Evolutionary conservation across 37 sponge, comb jelly and placozoan species (phyloP).

Genomic region (Axinella damicornis): DNA sequence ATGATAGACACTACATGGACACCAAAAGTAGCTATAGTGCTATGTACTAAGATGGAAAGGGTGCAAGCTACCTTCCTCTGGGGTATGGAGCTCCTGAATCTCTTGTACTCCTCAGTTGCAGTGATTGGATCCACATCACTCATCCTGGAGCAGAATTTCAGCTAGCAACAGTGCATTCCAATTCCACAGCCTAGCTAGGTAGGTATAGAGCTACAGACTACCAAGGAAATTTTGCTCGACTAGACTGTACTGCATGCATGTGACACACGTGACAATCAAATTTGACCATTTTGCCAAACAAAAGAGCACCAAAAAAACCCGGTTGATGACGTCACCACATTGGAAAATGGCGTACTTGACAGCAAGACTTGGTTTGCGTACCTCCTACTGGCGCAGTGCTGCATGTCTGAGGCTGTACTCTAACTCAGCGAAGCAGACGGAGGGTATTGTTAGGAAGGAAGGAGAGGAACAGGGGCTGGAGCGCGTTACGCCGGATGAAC

Average conservation of each 20-base stretch:
- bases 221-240: too few species aligned
- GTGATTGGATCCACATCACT: slow-evolving; percentile 54
- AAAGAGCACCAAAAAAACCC: too few species aligned
- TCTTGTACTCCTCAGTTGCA: slow-evolving; percentile 65
- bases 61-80: slow-evolving; percentile 64
- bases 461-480: slow-evolving; percentile 10
- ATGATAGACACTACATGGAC: too few species aligned
- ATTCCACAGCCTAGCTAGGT: too few species aligned
- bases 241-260: too few species aligned
- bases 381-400: background rate
- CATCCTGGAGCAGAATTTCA: background rate
- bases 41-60: too few species aligned
- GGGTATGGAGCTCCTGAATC: slow-evolving; percentile 82
- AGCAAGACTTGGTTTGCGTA: background rate
- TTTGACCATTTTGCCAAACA: background rate
- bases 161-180: too few species aligned
- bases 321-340: background rate
- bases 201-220: too few species aligned
- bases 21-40: too few species aligned
- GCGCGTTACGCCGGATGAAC: slow-evolving; percentile 36
- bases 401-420: too few species aligned
- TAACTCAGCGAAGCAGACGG: background rate
- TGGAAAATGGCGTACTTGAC: slow-evolving; percentile 20
- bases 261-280: background rate
- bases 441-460: slow-evolving; percentile 26